These are phyloP conservation scores for Sciurus vulgaris DNA, from an alignment of 2,797 vertebrate species.

Conservation along the genomic window DNA sequence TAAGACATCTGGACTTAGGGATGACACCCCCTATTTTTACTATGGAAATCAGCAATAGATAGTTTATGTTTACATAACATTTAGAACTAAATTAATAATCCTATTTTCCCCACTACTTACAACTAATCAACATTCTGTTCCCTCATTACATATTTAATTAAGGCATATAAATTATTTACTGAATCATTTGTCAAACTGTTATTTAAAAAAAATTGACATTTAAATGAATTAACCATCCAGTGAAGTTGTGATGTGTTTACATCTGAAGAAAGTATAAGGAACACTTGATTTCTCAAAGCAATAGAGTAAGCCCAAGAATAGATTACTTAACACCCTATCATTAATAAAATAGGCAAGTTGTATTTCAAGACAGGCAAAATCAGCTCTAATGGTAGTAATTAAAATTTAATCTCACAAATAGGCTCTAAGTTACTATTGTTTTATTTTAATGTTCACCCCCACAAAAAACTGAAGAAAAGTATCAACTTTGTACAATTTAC, in stretches of 20 bases:
- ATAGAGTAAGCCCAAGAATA: background rate
- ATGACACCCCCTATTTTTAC: background rate
- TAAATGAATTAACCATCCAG: conserved; percentile 42
- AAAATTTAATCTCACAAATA: conserved; percentile 62
- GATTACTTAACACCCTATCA: conserved; percentile 39
- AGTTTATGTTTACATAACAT: background rate
- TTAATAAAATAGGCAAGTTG: conserved; percentile 32
- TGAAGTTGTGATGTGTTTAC: conserved; percentile 34
- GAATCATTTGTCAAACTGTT: conserved; percentile 30
- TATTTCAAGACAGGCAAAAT: conserved; percentile 50
- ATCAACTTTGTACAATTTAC: conserved; percentile 46
- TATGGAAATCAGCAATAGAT: background rate
- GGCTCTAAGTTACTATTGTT: conserved; percentile 11
- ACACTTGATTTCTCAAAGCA: conserved; percentile 54
- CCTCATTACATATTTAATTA: conserved; percentile 39
- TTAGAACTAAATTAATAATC: conserved; percentile 49
- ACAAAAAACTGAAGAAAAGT: background rate
- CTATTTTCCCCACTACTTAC: conserved; percentile 38
- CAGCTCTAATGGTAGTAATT: conserved; percentile 45
- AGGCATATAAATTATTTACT: conserved; percentile 56
- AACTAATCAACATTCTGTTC: conserved; percentile 50
- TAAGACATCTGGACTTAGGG: conserved; percentile 16
- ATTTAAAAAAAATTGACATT: conserved; percentile 59
- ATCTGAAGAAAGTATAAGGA: background rate
- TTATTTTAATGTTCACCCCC: conserved; percentile 23